Evolutionary conservation across 2,797 vertebrate species (phyloP).

Genomic region (Pseudocheirus occidentalis): DNA sequence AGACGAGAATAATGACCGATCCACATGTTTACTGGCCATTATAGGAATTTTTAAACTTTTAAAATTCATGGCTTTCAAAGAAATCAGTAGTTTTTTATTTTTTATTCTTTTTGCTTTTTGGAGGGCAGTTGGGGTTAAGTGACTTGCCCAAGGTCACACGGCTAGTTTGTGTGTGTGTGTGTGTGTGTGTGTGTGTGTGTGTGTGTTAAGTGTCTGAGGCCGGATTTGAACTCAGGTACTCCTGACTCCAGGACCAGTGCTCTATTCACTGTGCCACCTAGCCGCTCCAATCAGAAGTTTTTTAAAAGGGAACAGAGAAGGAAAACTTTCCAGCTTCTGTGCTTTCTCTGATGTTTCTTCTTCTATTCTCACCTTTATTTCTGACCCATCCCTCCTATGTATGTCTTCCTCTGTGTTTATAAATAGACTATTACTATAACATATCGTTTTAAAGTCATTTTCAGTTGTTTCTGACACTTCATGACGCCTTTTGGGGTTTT

Average conservation of each 20-base stretch:
- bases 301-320: neutral
- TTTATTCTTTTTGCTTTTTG: too few species aligned
- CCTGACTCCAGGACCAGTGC: too few species aligned
- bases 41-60: neutral
- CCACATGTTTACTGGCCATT: neutral
- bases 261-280: too few species aligned
- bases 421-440: neutral
- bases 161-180: too few species aligned
- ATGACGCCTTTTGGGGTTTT: neutral
- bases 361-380: constrained; percentile 5
- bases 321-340: neutral
- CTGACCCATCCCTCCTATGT: constrained; percentile 11
- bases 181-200: too few species aligned
- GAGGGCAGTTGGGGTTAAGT: too few species aligned
- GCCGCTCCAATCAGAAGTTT: too few species aligned
- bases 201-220: too few species aligned
- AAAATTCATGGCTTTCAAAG: neutral
- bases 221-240: too few species aligned
- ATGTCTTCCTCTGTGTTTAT: constrained; percentile 12
- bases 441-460: neutral
- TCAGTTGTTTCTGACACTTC: neutral
- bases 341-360: constrained; percentile 20
- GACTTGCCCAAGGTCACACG: too few species aligned
- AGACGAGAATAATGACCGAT: neutral
- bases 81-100: neutral